Evolutionary conservation across 2,888 invertebrate species (phyloP).

Genomic region (Corbicula japonica): DNA sequence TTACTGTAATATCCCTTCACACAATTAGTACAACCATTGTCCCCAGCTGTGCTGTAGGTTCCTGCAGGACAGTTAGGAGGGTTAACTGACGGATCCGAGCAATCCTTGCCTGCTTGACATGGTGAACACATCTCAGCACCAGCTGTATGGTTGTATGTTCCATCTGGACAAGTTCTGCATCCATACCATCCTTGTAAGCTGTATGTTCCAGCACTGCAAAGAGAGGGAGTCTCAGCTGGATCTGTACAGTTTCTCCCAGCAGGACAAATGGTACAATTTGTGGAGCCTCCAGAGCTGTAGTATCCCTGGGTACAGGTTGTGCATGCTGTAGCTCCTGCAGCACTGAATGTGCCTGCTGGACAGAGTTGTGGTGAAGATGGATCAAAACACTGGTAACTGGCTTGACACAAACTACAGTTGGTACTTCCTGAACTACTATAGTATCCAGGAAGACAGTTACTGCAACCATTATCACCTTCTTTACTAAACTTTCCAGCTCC

Average conservation of each 20-base stretch:
- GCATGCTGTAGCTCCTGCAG: conserved; percentile 52
- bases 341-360: conserved; percentile 62
- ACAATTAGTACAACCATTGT: conserved; percentile 65
- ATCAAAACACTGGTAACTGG: conserved; percentile 60
- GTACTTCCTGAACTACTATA: conserved; percentile 55
- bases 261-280: conserved; percentile 74
- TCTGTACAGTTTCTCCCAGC: conserved; percentile 78
- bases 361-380: conserved; percentile 28
- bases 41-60: conserved; percentile 63
- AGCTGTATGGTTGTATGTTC: conserved; percentile 59
- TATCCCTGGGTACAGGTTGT: conserved; percentile 52
- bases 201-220: conserved; percentile 51
- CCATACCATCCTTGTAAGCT: conserved; percentile 49
- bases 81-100: conserved; percentile 47
- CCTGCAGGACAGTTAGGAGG: conserved; percentile 58
- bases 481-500: conserved; percentile 67
- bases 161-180: conserved; percentile 53
- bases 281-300: conserved; percentile 44
- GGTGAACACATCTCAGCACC: conserved; percentile 73
- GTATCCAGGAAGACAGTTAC: conserved; percentile 59
- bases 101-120: conserved; percentile 76
- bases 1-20: conserved; percentile 51
- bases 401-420: conserved; percentile 55
- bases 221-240: conserved; percentile 47
- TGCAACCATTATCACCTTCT: conserved; percentile 62